Evolutionary conservation across 2,797 vertebrate species (phyloP), one percentile per base, ranked within the genome.

Genomic region (Megaceryle alcyon): DNA sequence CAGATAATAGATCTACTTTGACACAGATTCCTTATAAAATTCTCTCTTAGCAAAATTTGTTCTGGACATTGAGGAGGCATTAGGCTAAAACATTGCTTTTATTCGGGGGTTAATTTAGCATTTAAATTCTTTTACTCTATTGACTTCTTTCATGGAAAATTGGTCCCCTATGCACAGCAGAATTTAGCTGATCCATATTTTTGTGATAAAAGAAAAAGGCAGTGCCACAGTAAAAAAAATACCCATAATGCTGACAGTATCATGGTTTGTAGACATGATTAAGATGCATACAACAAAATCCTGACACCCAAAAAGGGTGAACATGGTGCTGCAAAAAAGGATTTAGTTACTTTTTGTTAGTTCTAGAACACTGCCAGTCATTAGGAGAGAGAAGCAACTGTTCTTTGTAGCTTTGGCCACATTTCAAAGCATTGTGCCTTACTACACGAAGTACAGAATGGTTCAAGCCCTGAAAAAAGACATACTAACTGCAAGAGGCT

Each of bases 91-190:
- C 61, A 73, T 69, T 87, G 71, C 31, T 89, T 95, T 90, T 78
- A 20, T 64, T 56, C 69, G 70, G 54, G 64, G 57, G 37, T 73
- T 94, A 82, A 95, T 97, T 96, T 92, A 96, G 41, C 56, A 68
- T 88, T 81, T 65, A 96, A 89, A 81, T 88, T 80, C 18, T 73
- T 82, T 94, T 79, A 77, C 70, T 97, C 78, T 46, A 28, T 22
- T 69, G 66, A 59, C 26, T 57, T 91, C 10, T 92, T 97, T 90
- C 71, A 26, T 57, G 82, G 73, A 78, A 92, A 91, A 82, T 65
- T 77, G 39, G 16, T 77, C 64, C 65, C 79, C 43, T 68, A 56
- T 44, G 44, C 69, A 73, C 29, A 68, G 44, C 69, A 75, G 49
- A 49, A n/a, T 78, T 95, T 72, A 81, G 92, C 78, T 87, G 61